phyloP scores from a whole-genome alignment of 1,140 invertebrate genomes.

The Cotesia chilonis region DNA sequence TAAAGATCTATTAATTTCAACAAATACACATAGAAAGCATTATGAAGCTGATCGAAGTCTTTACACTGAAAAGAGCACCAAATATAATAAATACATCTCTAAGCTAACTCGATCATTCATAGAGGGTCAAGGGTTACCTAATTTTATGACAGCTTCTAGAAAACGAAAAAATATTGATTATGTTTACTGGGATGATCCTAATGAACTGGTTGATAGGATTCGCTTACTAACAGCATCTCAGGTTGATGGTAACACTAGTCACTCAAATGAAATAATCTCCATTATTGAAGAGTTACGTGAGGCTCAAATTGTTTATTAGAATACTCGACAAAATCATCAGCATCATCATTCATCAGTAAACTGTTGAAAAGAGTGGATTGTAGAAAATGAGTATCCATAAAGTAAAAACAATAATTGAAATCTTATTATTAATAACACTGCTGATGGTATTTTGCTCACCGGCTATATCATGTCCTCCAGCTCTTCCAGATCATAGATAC shows the following conservation, averaged over 20 bases:
- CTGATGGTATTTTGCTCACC: no score
- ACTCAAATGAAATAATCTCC: slow-evolving; percentile 15
- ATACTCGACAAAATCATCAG: no score
- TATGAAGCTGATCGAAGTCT: not conserved
- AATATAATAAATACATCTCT: not conserved
- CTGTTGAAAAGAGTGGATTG: no score
- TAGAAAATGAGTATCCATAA: no score
- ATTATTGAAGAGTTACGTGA: slow-evolving; percentile 23
- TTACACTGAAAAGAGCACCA: not conserved
- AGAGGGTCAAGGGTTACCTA: not conserved
- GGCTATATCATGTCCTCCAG: no score
- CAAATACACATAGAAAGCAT: slow-evolving; percentile 23
- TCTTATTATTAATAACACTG: no score
- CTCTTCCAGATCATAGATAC: no score
- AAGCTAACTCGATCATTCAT: not conserved
- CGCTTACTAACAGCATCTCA: slow-evolving; percentile 9
- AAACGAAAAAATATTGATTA: slow-evolving; percentile 8
- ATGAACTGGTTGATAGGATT: slow-evolving; percentile 17
- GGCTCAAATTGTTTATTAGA: slow-evolving; percentile 17
- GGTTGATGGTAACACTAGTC: slow-evolving; percentile 1
- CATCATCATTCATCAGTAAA: no score
- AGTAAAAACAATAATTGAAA: no score
- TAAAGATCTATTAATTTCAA: not conserved
- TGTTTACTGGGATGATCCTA: slow-evolving; percentile 20
- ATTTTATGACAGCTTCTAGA: not conserved